Base-by-base conservation (phyloP, 2,888 invertebrate species). In the Antheraea assamensis region DNA sequence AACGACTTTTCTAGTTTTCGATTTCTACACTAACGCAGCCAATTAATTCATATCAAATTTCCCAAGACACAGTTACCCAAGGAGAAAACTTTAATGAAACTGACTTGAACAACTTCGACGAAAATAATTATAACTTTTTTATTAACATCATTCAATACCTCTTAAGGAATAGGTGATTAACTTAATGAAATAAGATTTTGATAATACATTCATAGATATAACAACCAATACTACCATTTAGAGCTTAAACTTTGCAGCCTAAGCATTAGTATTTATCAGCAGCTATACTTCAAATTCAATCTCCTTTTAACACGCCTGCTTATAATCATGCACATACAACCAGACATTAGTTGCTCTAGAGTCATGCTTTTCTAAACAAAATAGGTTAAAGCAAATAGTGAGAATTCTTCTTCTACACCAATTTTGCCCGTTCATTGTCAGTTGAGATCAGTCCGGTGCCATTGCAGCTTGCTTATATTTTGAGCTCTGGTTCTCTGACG, bases 61-160 rank as follows among this genome's bases (percentile, higher is more conserved):
- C 58, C 24, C 58, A 58, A 24, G 24, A 24, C 24, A 58, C 58
- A 24, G 58, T 58, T 24, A 58, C 58, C 15, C 58, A 15, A 24
- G 58, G 24, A 24, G 58, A 58, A 58, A 58, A 58, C 58, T 58
- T 58, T 58, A 58, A 58, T 58, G 58, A 58, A 58, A 24, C 58
- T 58, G 58, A 58, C 58, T 13, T 13, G 58, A 13, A 58, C n/a
- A 58, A 58, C 58, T 58, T 58, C 24, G n/a, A 58, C n/a, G 58
- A 58, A 24, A 24, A 24, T 24, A 58, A 58, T 58, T 58, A 58
- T 24, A 58, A 58, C 58, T 58, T 58, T 58, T 58, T 58, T 58
- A 58, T 58, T 24, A 58, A n/a, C 24, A 24, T 24, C 7, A 58
- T 15, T 24, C 58, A 19, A 58, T 58, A 58, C 1, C 24, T 15